Evolutionary conservation across 1,140 invertebrate species (phyloP), one percentile per base, ranked within the genome.

Genomic region (Bombus pascuorum): DNA sequence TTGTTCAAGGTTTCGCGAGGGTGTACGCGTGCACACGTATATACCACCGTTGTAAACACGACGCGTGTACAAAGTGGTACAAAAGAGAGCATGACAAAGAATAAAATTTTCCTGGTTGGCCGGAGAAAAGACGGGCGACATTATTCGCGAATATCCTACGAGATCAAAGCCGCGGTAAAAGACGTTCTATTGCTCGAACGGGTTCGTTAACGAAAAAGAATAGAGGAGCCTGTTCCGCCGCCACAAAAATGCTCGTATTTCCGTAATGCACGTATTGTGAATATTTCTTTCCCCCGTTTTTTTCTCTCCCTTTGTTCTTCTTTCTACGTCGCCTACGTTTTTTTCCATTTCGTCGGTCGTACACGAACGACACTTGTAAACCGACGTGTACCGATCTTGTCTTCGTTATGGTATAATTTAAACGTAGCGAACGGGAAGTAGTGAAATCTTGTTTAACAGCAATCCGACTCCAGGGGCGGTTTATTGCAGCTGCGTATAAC

Each of bases 121-220:
- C 78, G 72, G 37, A 44, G 59, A 77, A 85, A 86, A 87, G 83
- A 70, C 74, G 68, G 81, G 72, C 85, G 82, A 90, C 89, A 87
- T 90, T 90, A 87, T 89, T 89, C 86, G 81, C 77, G 81, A 89
- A 90, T 87, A 90, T 89, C 83, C 75, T 74, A n/a, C 47, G 74
- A 90, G 88, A 90, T 90, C 89, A 90, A 90, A 90, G 89, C 88
- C 65, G 71, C 65, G 86, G 73, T 89, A 84, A 89, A 90, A 89
- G 86, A 87, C 85, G 65, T 89, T 89, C 85, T 85, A 79, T 89
- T 89, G 86, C 85, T 87, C 66, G 89, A 90, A 82, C 82, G 57
- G 75, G 62, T 90, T 89, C 79, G 86, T 89, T 90, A 90, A 89
- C 71, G 80, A 81, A 78, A 85, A 70, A 79, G 85, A 73, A 79